These are phyloP conservation scores for Sogatella furcifera DNA, from an alignment of 1,140 invertebrate genomes.

Conservation along the genomic window DNA sequence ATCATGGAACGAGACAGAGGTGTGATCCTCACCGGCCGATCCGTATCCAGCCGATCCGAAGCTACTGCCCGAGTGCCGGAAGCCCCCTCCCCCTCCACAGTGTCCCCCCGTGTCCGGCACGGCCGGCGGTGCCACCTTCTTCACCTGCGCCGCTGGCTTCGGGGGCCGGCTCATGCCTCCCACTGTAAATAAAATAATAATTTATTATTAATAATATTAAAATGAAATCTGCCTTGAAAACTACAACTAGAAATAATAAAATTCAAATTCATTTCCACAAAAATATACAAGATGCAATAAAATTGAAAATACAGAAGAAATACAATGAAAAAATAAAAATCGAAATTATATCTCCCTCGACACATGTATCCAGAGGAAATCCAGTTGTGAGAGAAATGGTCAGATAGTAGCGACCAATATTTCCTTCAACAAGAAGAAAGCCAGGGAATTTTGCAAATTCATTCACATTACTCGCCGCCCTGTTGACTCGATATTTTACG, in stretches of 20 bases:
- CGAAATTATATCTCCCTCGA: too few species aligned
- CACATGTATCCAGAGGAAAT: too few species aligned
- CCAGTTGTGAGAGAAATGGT: too few species aligned
- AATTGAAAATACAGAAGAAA: too few species aligned
- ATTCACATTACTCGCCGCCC: too few species aligned
- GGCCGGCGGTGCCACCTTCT: slow-evolving; percentile 71
- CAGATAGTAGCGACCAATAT: too few species aligned
- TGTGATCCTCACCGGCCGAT: slow-evolving; percentile 49
- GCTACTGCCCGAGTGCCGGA: slow-evolving; percentile 32
- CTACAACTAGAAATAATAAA: too few species aligned
- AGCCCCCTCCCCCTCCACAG: slow-evolving; percentile 25
- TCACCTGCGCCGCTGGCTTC: slow-evolving; percentile 60
- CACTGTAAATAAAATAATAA: slow-evolving; percentile 39
- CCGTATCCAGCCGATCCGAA: slow-evolving; percentile 35
- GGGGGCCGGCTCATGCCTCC: slow-evolving; percentile 69
- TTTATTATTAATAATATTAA: too few species aligned
- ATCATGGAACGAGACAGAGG: slow-evolving; percentile 39
- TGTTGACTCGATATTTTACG: neutral
- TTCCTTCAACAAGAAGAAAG: neutral
- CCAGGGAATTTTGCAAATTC: neutral
- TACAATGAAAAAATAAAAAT: too few species aligned
- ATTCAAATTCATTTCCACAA: too few species aligned
- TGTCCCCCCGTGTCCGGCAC: slow-evolving; percentile 54
- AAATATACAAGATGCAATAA: too few species aligned
- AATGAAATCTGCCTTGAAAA: too few species aligned